Evolutionary conservation across 2,113 vertebrate species (phyloP).

Genomic region (Pituophis catenifer): DNA sequence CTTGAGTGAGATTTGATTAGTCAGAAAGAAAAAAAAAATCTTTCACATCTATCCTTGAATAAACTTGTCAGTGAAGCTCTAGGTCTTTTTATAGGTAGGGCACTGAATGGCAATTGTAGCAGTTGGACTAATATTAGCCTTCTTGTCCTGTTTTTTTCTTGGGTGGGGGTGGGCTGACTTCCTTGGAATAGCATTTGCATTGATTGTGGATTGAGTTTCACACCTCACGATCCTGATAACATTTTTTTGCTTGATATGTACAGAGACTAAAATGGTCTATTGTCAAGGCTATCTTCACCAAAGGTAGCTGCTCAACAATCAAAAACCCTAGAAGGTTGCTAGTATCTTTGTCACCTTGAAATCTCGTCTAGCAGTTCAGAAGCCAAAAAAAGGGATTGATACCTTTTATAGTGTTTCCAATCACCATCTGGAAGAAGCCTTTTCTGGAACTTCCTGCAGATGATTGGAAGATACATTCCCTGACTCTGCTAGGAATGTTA

Average conservation of each 20-base stretch:
- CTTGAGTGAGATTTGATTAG: background rate
- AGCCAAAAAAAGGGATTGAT: background rate
- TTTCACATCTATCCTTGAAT: background rate
- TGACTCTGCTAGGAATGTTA: background rate
- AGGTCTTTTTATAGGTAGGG: background rate
- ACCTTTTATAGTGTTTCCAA: background rate
- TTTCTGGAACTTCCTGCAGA: background rate
- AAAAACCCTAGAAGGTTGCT: background rate
- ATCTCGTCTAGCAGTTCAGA: background rate
- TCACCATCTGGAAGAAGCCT: background rate
- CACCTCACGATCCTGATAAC: background rate
- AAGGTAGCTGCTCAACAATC: background rate
- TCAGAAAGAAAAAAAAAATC: background rate
- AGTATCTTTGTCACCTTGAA: background rate
- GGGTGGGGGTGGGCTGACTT: background rate
- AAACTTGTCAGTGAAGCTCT: background rate
- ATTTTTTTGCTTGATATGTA: background rate
- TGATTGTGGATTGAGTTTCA: background rate
- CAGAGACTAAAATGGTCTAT: background rate
- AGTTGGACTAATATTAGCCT: background rate
- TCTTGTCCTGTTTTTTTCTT: background rate
- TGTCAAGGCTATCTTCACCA: background rate
- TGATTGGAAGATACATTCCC: background rate
- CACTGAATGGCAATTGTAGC: background rate
- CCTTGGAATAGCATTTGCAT: background rate